Percentiles rank a stretch among this genome's conserved stretches.
Conservation (phyloP, 1,140 invertebrate species). For the Manduca sexta region DNA sequence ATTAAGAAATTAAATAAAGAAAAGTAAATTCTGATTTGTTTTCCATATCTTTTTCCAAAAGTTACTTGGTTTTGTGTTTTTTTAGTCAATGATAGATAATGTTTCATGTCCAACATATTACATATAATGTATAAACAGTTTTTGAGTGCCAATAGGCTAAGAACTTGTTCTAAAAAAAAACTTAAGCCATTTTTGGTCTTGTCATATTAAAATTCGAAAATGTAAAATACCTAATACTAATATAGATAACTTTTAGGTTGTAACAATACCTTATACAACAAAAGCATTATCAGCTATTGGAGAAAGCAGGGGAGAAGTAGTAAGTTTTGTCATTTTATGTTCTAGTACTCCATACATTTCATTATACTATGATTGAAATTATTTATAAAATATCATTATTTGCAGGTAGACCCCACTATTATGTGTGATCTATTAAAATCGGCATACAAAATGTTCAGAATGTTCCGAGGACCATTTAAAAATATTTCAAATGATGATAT, state of each 20-base stretch:
- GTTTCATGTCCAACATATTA: too few species aligned
- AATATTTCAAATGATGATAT: constrained; percentile 46
- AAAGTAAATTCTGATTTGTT: too few species aligned
- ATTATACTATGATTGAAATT: neutral
- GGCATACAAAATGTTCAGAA: constrained; percentile 61
- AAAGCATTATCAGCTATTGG: constrained; percentile 43
- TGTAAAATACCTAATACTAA: too few species aligned
- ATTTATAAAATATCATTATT: constrained; percentile 11
- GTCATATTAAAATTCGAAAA: too few species aligned
- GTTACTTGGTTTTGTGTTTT: too few species aligned
- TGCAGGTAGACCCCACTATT: constrained; percentile 49
- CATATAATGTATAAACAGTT: too few species aligned
- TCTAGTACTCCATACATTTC: neutral
- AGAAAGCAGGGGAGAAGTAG: constrained; percentile 41
- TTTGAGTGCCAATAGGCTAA: too few species aligned
- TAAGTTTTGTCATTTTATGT: constrained; percentile 21
- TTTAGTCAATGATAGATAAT: too few species aligned
- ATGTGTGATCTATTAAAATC: constrained; percentile 53
- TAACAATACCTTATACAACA: constrained; percentile 59
- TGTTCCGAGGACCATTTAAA: constrained; percentile 55
- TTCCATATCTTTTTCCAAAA: too few species aligned
- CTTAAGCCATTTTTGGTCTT: too few species aligned
- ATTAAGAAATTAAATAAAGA: too few species aligned
- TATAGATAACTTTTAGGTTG: constrained; percentile 38
- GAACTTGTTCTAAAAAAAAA: too few species aligned